Evolutionary conservation across 2,797 vertebrate species (phyloP).

Genomic region (Steatocranus sp.): DNA sequence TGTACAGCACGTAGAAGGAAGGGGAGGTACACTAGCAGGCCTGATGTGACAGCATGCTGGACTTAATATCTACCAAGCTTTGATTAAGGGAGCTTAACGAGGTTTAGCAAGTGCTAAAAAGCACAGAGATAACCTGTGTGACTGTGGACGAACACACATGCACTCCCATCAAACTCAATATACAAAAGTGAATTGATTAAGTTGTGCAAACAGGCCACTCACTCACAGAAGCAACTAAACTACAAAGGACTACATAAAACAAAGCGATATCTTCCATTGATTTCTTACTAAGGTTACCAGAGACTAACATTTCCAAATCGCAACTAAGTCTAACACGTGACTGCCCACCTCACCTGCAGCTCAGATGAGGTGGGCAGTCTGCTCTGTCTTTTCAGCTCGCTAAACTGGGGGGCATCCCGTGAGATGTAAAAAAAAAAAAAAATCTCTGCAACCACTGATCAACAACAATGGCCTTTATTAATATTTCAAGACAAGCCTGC

Average conservation of each 20-base stretch:
- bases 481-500: neutral
- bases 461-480: neutral
- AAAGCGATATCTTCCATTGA: neutral
- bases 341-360: neutral
- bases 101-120: constrained; percentile 46
- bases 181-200: neutral
- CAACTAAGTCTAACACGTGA: neutral
- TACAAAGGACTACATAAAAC: neutral
- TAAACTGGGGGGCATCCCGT: neutral
- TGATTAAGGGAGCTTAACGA: constrained; percentile 62
- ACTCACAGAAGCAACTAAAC: neutral
- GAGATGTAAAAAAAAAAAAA: neutral
- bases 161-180: neutral
- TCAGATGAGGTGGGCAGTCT: constrained; percentile 3
- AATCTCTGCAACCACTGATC: neutral
- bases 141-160: neutral
- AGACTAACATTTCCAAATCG: neutral
- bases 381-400: neutral
- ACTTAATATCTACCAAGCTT: constrained; percentile 47
- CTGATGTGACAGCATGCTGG: constrained; percentile 13
- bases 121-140: constrained; percentile 11
- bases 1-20: neutral
- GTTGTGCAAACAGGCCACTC: neutral
- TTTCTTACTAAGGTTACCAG: neutral
- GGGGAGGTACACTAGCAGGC: neutral